A percentile compares a stretch with the other conserved stretches of the same genome.
Conservation (phyloP, 1,140 invertebrate species). For the Drosophila ohnishii region DNA sequence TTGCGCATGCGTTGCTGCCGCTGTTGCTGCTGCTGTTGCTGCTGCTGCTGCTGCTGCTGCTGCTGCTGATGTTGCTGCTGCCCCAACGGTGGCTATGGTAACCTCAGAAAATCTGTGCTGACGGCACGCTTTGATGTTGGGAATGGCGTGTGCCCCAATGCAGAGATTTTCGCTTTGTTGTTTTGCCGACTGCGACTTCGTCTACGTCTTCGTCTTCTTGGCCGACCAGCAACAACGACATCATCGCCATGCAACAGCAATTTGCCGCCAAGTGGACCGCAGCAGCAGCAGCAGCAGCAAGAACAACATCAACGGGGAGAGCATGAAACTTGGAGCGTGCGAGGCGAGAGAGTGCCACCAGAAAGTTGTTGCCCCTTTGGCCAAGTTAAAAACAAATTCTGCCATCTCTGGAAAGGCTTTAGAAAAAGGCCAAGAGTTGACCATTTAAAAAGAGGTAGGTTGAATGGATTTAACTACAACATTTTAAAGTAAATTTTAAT, state of each 20-base stretch:
- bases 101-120: constrained; percentile 82
- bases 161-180: constrained; percentile 82
- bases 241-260: constrained; percentile 73
- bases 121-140: constrained; percentile 80
- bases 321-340: constrained; percentile 39
- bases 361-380: constrained; percentile 42
- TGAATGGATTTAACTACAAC: neutral
- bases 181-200: constrained; percentile 68
- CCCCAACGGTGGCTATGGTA: constrained; percentile 77
- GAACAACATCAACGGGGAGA: constrained; percentile 12
- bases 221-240: constrained; percentile 29
- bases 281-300: constrained; percentile 38
- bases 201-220: constrained; percentile 35
- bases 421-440: neutral
- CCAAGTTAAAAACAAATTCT: constrained; percentile 16
- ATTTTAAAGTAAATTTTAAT: neutral
- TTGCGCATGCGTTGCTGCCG: constrained; percentile 46
- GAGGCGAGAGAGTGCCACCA: constrained; percentile 46
- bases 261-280: constrained; percentile 73
- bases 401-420: constrained; percentile 9
- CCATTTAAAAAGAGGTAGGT: neutral
- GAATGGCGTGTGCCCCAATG: constrained; percentile 83
- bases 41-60: constrained; percentile 8
- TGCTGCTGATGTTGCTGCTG: constrained; percentile 47
- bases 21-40: neutral